These are phyloP conservation scores for Drosophila limbata DNA, from an alignment of 2,888 invertebrate species.

Conservation along the genomic window DNA sequence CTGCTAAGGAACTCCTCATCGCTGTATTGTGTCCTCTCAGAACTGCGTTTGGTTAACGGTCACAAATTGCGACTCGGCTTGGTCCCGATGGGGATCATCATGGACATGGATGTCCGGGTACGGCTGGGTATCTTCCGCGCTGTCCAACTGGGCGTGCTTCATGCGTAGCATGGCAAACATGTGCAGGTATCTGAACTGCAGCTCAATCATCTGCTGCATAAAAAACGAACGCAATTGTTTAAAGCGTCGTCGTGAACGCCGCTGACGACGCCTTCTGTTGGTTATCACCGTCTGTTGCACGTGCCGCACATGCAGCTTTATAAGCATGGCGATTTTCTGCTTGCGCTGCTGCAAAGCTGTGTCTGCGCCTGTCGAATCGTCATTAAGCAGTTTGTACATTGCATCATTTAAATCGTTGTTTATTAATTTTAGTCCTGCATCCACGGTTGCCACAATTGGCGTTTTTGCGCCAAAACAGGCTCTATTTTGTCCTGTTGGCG, in stretches of 20 bases:
- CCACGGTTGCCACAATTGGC: no score
- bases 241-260: conserved; percentile 69
- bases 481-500: no score
- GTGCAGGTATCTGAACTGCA: conserved; percentile 79
- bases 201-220: conserved; percentile 76
- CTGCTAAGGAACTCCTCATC: conserved; percentile 78
- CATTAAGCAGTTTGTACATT: conserved; percentile 39
- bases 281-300: conserved; percentile 77
- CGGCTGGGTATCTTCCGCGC: background rate
- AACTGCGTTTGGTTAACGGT: conserved; percentile 24
- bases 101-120: conserved; percentile 1
- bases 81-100: background rate
- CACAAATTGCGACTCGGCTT: background rate
- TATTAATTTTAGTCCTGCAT: conserved; percentile 50
- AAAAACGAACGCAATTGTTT: conserved; percentile 76
- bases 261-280: conserved; percentile 75
- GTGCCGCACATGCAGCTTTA: conserved; percentile 73
- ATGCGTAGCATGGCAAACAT: conserved; percentile 63
- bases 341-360: conserved; percentile 33
- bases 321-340: conserved; percentile 52
- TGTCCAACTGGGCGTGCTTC: conserved; percentile 39
- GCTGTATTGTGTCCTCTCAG: conserved; percentile 60
- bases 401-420: conserved; percentile 44
- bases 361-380: background rate
- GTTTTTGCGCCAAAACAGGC: no score